Conservation (phyloP, 2,888 invertebrate species). For the Girardia tigrina region DNA sequence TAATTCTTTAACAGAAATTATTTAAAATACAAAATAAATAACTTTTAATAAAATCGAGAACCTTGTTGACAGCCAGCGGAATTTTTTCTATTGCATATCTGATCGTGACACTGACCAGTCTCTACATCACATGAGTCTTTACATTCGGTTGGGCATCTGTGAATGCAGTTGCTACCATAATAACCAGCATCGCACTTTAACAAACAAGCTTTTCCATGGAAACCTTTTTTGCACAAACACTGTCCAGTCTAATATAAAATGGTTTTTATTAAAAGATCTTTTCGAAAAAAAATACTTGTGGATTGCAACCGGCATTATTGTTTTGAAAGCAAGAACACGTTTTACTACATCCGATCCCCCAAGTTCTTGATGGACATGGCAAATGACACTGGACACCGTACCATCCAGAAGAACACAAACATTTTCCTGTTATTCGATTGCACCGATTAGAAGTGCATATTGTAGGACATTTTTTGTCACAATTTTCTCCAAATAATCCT, state of each 20-base stretch:
- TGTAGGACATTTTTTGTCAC: background rate
- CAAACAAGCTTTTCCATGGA: background rate
- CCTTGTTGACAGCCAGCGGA: background rate
- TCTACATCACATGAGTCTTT: background rate
- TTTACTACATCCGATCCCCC: background rate
- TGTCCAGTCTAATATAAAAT: background rate
- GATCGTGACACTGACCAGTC: background rate
- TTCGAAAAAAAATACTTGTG: background rate
- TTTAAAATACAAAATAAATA: no score
- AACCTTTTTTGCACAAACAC: background rate
- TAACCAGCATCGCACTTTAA: background rate
- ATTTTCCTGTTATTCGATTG: slow-evolving; percentile 1
- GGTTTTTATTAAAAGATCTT: background rate
- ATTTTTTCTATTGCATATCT: background rate
- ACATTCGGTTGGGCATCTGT: background rate
- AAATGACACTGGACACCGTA: background rate
- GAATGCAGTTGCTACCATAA: background rate
- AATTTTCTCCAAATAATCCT: background rate
- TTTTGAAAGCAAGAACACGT: background rate
- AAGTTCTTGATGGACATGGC: background rate
- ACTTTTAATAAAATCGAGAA: no score
- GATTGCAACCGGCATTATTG: background rate
- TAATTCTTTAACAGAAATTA: no score
- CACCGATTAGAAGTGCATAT: background rate
- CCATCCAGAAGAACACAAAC: background rate